phyloP scores from a whole-genome alignment of 2,797 vertebrate species.

The Agapornis canus region DNA sequence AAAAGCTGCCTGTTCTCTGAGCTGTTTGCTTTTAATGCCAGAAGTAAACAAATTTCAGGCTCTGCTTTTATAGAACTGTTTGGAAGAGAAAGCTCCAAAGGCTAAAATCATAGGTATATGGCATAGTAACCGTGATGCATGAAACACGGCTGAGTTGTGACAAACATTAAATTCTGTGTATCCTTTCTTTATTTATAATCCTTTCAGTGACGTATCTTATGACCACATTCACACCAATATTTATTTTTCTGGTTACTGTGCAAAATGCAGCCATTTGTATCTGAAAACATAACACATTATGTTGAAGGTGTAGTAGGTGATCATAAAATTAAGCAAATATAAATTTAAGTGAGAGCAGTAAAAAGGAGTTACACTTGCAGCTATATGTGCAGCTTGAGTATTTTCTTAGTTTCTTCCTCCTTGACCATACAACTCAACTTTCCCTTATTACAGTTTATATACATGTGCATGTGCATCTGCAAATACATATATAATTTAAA shows the following conservation, averaged over 20 bases:
- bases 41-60: constrained; percentile 29
- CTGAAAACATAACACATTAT: neutral
- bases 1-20: neutral
- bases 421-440: neutral
- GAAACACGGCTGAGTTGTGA: neutral
- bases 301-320: neutral
- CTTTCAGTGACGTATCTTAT: neutral
- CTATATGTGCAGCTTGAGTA: neutral
- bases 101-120: neutral
- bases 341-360: neutral
- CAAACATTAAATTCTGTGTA: neutral
- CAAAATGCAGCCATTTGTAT: neutral
- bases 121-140: neutral
- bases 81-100: neutral
- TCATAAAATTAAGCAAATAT: neutral
- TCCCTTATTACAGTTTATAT: neutral
- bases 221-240: neutral
- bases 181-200: neutral
- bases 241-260: neutral
- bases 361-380: neutral
- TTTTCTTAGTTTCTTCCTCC: neutral
- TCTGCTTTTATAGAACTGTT: neutral
- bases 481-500: neutral
- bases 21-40: constrained; percentile 33
- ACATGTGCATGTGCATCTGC: accelerated